Base-by-base conservation (phyloP, 2,888 invertebrate species). In the Oxytorus armatus region DNA sequence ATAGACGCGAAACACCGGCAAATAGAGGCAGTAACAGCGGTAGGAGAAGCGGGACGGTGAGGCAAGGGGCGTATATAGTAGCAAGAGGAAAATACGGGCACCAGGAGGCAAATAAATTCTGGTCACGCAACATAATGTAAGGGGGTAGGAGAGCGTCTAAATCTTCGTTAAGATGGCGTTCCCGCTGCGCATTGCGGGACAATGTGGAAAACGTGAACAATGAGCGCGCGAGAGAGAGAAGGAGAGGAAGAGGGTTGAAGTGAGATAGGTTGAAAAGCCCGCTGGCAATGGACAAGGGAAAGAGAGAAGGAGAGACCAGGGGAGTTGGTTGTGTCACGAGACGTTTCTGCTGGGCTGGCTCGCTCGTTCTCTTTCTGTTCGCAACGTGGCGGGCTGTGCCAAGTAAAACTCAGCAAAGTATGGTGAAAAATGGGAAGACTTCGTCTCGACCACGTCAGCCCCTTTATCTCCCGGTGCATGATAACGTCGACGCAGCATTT, bases 401-500 rank as follows among this genome's bases (percentile, higher is more conserved):
- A 89, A 89, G 89, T 89, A 87, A 90, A 90, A 90, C 89, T 90
- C 90, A 85, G 86, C 88, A 84, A 87, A 87, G 88, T 88, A 85
- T 86, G 84, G 87, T 84, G 88, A 90, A 90, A 90, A 90, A 89
- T 89, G 86, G 89, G 79, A 86, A 85, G 86, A 85, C 85, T 85
- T 87, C 86, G 88, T 89, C 88, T 88, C 88, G 85, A 88, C 88
- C 85, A 84, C 88, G 89, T 89, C 90, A 90, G 89, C 90, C 88
- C 87, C 87, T 89, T 90, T 89, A 90, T 89, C 89, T 89, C 85
- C 83, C 82, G 84, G 70, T 85, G 86, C 87, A 87, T 87, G 89
- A 89, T 90, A 90, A 90, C 89, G 90, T 89, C 88, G 90, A 90
- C 90, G 89, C 89, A 89, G 90, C 90, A 88, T 90, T 90, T 89